Conservation (phyloP, 1,140 invertebrate species). For the Drosophila triauraria region DNA sequence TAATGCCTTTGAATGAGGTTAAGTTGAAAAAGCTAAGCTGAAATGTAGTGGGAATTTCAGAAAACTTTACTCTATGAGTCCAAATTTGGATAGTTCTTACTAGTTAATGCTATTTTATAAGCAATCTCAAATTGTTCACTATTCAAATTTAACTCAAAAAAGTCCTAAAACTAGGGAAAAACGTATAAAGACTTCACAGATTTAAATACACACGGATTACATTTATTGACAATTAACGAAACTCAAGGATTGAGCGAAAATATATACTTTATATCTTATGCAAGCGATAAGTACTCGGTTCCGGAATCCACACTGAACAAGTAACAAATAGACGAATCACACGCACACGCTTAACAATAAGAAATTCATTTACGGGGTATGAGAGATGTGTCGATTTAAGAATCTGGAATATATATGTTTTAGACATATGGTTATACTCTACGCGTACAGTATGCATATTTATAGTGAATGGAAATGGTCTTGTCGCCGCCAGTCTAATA, state of each 20-base stretch:
- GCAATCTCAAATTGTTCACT: too few relatives aligned
- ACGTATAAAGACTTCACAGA: constrained; percentile 3
- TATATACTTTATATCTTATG: constrained; percentile 43
- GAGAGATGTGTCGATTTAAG: constrained; percentile 54
- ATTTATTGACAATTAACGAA: constrained; percentile 54
- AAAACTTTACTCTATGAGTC: not conserved
- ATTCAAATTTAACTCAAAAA: too few relatives aligned
- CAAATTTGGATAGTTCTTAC: too few relatives aligned
- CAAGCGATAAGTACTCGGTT: constrained; percentile 48
- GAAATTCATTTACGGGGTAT: constrained; percentile 48
- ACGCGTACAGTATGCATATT: constrained; percentile 48
- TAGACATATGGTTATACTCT: constrained; percentile 47
- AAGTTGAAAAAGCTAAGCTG: not conserved
- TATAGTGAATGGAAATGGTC: constrained; percentile 41
- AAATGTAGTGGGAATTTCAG: not conserved
- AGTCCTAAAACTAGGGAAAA: too few relatives aligned
- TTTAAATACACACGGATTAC: constrained; percentile 27
- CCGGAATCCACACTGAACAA: constrained; percentile 18
- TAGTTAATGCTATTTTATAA: too few relatives aligned
- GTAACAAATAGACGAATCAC: constrained; percentile 41
- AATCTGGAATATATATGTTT: constrained; percentile 61
- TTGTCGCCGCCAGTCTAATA: constrained; percentile 29
- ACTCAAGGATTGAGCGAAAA: constrained; percentile 40
- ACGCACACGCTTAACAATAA: constrained; percentile 35
- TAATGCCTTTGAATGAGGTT: not conserved